Evolutionary conservation across 2,888 invertebrate species (phyloP).

Genomic region (Tinea pellionella): DNA sequence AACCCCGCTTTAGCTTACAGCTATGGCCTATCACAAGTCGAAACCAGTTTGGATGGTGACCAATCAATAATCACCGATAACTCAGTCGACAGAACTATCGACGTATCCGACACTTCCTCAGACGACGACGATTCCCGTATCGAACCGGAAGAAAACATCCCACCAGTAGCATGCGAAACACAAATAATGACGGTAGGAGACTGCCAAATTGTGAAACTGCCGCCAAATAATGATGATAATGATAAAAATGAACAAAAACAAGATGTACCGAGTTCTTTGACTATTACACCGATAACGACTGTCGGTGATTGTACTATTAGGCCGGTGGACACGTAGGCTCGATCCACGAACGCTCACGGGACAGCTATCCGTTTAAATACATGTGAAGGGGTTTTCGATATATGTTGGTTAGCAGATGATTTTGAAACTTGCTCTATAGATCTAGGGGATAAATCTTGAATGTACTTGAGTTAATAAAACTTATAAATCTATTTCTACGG

Average conservation of each 20-base stretch:
- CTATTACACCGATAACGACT: slow-evolving; percentile 57
- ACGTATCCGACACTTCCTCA: slow-evolving; percentile 51
- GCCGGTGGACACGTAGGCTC: slow-evolving; percentile 49
- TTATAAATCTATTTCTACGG: no score
- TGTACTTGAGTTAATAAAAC: no score
- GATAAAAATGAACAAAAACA: not conserved
- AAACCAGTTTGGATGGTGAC: slow-evolving; percentile 42
- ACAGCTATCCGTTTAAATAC: not conserved
- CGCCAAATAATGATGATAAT: slow-evolving; percentile 36
- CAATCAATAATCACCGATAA: slow-evolving; percentile 30
- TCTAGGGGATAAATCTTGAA: no score
- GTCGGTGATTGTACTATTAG: slow-evolving; percentile 63
- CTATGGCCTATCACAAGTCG: slow-evolving; percentile 44
- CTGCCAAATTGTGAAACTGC: slow-evolving; percentile 62
- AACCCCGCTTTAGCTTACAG: slow-evolving; percentile 40
- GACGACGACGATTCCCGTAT: slow-evolving; percentile 44
- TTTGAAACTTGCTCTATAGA: no score
- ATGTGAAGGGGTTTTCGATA: not conserved
- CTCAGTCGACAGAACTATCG: slow-evolving; percentile 47
- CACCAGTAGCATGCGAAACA: slow-evolving; percentile 45
- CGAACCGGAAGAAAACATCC: slow-evolving; percentile 42
- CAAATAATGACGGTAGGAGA: slow-evolving; percentile 65
- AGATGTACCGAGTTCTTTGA: slow-evolving; percentile 41
- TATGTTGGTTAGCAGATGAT: not conserved
- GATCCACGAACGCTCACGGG: not conserved